Percentiles rank a stretch among this genome's conserved stretches.
Evolutionary conservation across 2,113 vertebrate species (phyloP).

Genomic region (Platycercus adscitus): DNA sequence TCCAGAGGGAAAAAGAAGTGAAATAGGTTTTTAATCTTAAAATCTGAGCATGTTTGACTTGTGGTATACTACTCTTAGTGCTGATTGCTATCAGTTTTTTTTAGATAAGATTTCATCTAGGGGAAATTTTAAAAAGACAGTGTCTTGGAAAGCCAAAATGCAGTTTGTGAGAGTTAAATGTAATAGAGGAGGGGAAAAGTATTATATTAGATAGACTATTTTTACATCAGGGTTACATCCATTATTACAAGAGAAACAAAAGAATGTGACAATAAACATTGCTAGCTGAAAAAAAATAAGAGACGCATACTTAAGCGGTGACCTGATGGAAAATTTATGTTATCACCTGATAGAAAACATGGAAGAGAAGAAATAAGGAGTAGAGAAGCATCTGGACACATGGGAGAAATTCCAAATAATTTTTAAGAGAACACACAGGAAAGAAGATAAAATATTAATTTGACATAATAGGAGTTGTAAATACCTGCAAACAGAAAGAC

Average conservation of each 20-base stretch:
- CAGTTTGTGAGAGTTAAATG: neutral
- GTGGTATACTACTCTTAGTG: neutral
- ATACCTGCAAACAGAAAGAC: neutral
- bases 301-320: neutral
- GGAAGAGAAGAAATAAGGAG: neutral
- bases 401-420: neutral
- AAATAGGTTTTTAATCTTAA: neutral
- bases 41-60: neutral
- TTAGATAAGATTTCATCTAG: neutral
- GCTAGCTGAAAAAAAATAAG: neutral
- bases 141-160: neutral
- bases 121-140: neutral
- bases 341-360: neutral
- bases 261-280: neutral
- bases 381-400: neutral
- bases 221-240: neutral
- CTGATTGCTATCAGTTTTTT: neutral
- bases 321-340: neutral
- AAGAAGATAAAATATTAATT: neutral
- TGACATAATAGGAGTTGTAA: neutral
- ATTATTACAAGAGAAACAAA: neutral
- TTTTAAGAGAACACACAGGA: neutral
- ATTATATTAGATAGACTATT: fast-evolving
- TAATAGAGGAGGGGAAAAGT: neutral
- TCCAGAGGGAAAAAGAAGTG: neutral